Evolutionary conservation across 2,888 invertebrate genomes (phyloP).

Genomic region (Melinaea menophilus): DNA sequence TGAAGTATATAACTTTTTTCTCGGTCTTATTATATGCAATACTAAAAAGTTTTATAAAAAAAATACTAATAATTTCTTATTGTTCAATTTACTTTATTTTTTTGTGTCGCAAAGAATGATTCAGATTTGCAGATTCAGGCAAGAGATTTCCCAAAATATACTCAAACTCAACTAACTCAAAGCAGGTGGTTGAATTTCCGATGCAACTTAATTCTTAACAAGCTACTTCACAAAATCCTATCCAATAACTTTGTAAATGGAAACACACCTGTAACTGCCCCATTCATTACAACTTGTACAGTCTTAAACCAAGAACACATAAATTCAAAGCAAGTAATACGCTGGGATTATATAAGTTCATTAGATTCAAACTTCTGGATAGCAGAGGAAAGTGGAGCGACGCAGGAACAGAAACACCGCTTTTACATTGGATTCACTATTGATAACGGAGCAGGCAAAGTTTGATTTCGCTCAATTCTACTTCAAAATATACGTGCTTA

Average conservation of each 20-base stretch:
- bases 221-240: conserved; percentile 27
- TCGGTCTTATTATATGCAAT: too few species aligned
- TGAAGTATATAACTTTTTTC: too few species aligned
- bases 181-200: too few species aligned
- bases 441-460: conserved; percentile 16
- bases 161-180: too few species aligned
- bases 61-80: too few species aligned
- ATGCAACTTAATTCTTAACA: conserved; percentile 30
- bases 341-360: conserved; percentile 46
- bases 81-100: too few species aligned
- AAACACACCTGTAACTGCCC: conserved; percentile 50
- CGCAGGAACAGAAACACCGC: conserved; percentile 22
- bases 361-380: conserved; percentile 33
- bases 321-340: conserved; percentile 32
- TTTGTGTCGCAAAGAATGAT: too few species aligned
- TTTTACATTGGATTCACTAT: conserved; percentile 14
- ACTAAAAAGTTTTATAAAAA: too few species aligned
- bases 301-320: conserved; percentile 24
- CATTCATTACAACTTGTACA: conserved; percentile 54
- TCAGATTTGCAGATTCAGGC: too few species aligned
- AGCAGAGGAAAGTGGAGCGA: conserved; percentile 20
- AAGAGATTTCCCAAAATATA: too few species aligned
- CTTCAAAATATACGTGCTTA: background rate
- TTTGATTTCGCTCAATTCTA: conserved; percentile 21
- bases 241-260: conserved; percentile 41